A percentile compares a stretch with the other conserved stretches of the same genome.
Conservation (phyloP, 2,113 vertebrate genomes). For the Picathartes gymnocephalus region DNA sequence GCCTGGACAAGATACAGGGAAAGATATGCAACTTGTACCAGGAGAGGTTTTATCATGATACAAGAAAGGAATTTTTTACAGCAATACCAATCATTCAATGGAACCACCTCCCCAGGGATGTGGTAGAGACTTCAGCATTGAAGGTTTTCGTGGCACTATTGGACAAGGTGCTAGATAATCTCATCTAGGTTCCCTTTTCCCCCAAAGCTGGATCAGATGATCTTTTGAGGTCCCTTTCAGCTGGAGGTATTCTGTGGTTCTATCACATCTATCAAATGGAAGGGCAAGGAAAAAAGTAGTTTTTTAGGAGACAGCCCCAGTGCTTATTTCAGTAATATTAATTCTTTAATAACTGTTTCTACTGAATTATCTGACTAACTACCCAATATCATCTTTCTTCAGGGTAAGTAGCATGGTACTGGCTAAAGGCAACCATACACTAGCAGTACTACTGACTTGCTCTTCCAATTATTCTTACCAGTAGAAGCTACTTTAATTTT, state of each 20-base stretch:
- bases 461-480: neutral
- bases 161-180: neutral
- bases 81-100: neutral
- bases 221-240: neutral
- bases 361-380: neutral
- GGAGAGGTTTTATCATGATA: neutral
- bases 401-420: neutral
- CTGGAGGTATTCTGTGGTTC: neutral
- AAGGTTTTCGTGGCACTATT: neutral
- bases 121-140: neutral
- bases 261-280: neutral
- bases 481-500: neutral
- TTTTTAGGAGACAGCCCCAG: neutral
- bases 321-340: neutral
- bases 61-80: neutral
- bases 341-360: neutral
- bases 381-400: neutral
- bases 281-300: neutral
- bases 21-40: neutral
- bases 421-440: neutral
- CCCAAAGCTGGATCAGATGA: neutral
- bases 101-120: neutral
- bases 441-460: neutral
- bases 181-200: neutral
- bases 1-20: accelerated